Conservation (phyloP, 2,888 invertebrate species). For the Ischnura elegans region DNA sequence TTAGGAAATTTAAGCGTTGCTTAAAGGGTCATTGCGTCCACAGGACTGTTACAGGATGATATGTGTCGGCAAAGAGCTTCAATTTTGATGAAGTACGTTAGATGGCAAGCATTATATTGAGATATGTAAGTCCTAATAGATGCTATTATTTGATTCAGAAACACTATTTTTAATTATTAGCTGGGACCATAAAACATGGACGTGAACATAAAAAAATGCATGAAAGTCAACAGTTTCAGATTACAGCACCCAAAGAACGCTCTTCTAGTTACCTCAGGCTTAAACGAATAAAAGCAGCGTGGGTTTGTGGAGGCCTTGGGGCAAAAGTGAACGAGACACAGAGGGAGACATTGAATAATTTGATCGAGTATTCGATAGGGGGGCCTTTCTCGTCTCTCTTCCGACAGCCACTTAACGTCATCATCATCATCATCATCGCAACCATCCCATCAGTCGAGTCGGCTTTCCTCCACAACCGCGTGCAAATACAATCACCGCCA, state of each 20-base stretch:
- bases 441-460: neutral
- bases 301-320: neutral
- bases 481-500: slow-evolving; percentile 21
- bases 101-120: no score
- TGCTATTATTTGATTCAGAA: no score
- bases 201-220: no score
- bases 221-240: no score
- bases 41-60: no score
- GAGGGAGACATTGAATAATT: neutral
- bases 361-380: neutral
- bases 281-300: neutral
- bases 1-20: no score
- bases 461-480: neutral
- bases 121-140: no score
- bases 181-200: no score
- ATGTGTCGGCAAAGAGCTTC: no score
- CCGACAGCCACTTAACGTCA: neutral
- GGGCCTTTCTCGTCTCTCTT: neutral
- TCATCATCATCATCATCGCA: neutral
- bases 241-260: neutral
- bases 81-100: no score
- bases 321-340: neutral
- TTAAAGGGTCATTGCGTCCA: no score
- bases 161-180: no score
- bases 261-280: neutral